phyloP scores from a whole-genome alignment of 2,113 vertebrate species.

The Aphelocoma coerulescens region DNA sequence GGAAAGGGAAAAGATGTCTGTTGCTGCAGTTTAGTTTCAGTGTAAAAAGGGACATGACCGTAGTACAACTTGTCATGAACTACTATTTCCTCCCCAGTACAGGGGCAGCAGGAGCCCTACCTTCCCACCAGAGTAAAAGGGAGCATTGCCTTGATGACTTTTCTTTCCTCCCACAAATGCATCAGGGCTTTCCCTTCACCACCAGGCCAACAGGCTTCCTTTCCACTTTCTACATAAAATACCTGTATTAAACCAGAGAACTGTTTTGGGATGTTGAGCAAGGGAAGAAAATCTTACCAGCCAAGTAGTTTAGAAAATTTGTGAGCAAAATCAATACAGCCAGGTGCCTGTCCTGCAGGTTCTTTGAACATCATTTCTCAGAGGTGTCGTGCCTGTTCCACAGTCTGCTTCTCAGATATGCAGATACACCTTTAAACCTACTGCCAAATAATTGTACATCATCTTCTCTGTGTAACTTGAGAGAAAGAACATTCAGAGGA shows the following conservation, averaged over 20 bases:
- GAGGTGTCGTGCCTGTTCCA: neutral
- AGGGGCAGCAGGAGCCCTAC: neutral
- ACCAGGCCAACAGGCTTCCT: neutral
- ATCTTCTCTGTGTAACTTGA: neutral
- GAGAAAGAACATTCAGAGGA: neutral
- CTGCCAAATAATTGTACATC: neutral
- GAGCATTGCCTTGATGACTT: neutral
- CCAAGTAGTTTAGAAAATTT: neutral
- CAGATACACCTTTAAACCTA: neutral
- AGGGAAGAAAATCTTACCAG: neutral
- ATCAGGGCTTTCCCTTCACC: neutral
- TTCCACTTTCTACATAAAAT: neutral
- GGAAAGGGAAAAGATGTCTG: neutral
- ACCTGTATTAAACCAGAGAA: neutral
- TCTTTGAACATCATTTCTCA: neutral
- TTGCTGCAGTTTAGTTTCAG: neutral
- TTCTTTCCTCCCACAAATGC: neutral
- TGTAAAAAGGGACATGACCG: neutral
- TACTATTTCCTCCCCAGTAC: neutral
- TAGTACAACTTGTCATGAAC: neutral
- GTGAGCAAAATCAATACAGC: neutral
- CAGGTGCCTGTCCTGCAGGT: neutral
- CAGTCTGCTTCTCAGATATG: neutral
- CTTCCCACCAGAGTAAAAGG: neutral
- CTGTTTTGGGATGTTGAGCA: neutral